A percentile compares a stretch with the other conserved stretches of the same genome.
Evolutionary conservation across 2,797 vertebrate species (phyloP).

Genomic region (Kryptolebias ocellatus): DNA sequence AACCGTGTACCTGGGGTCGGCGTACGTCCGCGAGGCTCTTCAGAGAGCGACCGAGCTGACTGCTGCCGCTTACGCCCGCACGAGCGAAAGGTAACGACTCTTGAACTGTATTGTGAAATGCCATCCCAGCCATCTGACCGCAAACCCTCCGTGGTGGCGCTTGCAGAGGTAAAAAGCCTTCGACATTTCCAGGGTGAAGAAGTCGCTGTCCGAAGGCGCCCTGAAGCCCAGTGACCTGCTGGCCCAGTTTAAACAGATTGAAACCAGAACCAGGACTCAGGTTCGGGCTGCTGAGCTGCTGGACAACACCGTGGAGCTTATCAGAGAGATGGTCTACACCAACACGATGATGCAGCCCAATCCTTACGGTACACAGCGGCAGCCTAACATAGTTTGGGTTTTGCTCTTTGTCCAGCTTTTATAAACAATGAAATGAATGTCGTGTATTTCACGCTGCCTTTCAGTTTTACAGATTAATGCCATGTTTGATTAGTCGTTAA

Average conservation of each 20-base stretch:
- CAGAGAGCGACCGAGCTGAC: slow-evolving; percentile 76
- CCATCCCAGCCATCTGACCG: not conserved
- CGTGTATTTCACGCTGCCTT: no score
- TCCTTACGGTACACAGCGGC: slow-evolving; percentile 65
- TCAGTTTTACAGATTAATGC: no score
- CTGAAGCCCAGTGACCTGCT: slow-evolving; percentile 83
- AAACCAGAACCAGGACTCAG: slow-evolving; percentile 74
- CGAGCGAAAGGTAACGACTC: slow-evolving; percentile 76
- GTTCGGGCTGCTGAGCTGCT: slow-evolving; percentile 82
- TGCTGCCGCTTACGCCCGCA: slow-evolving; percentile 77
- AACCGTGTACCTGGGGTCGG: slow-evolving; percentile 67
- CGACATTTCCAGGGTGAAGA: slow-evolving; percentile 74
- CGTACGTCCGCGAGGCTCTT: slow-evolving; percentile 77
- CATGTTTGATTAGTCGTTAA: no score
- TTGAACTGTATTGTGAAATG: not conserved
- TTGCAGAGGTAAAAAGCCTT: not conserved
- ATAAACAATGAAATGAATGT: no score
- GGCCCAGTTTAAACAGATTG: slow-evolving; percentile 84
- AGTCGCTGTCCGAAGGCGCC: slow-evolving; percentile 73
- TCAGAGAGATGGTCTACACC: slow-evolving; percentile 87
- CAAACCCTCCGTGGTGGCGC: no score
- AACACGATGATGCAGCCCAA: slow-evolving; percentile 75
- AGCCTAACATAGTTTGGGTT: no score
- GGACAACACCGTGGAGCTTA: slow-evolving; percentile 85
- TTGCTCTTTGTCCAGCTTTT: no score